These are phyloP conservation scores for Sarcophaga variegata DNA, from an alignment of 2,888 invertebrate genomes.

Conservation along the genomic window DNA sequence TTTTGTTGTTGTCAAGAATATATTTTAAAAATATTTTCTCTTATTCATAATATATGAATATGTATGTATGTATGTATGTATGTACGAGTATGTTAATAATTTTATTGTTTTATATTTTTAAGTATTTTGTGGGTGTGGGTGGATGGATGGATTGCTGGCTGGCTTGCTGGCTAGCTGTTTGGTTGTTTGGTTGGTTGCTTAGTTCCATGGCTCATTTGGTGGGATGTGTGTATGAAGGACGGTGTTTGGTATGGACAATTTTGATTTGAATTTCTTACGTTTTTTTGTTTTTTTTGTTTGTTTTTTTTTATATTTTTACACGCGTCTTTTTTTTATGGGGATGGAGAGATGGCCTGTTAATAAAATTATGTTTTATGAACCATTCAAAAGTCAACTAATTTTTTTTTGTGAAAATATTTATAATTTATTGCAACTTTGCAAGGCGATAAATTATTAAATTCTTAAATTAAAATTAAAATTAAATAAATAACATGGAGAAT, in stretches of 20 bases:
- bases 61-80: too few species aligned
- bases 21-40: neutral
- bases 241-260: neutral
- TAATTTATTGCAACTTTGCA: neutral
- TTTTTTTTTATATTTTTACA: neutral
- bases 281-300: too few species aligned
- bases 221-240: too few species aligned
- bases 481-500: neutral
- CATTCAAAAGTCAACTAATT: slow-evolving; percentile 30
- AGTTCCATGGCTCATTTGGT: too few species aligned
- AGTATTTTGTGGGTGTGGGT: neutral
- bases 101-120: slow-evolving; percentile 33
- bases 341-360: slow-evolving; percentile 32
- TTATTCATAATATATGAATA: neutral
- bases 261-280: neutral
- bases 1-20: neutral
- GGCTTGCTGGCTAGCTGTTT: too few species aligned
- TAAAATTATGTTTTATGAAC: slow-evolving; percentile 52
- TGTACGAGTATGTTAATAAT: slow-evolving; percentile 7
- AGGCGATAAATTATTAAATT: neutral
- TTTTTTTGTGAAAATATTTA: neutral
- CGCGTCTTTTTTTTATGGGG: neutral
- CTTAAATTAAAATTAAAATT: neutral
- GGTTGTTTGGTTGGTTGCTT: too few species aligned
- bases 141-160: neutral